Conservation (phyloP, 2,797 vertebrate genomes). For the Chaunax sp. region DNA sequence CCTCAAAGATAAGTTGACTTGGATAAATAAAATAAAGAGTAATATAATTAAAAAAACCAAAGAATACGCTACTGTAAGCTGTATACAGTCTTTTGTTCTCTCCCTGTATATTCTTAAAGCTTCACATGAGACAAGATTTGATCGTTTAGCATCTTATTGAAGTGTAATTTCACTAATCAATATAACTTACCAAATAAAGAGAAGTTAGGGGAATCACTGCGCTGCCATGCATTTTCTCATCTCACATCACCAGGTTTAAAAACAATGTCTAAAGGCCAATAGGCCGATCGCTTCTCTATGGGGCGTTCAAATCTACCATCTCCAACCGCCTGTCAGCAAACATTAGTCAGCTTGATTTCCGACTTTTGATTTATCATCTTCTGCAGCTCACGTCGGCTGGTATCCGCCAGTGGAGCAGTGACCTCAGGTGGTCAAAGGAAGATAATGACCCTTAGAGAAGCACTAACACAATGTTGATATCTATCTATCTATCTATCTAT, state of each 20-base stretch:
- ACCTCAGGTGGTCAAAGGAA: conserved; percentile 19
- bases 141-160: background rate
- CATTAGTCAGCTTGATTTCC: background rate
- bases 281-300: background rate
- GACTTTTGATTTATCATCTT: background rate
- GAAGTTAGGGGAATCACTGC: background rate
- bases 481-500: too few species aligned
- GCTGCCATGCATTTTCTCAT: background rate
- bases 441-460: background rate
- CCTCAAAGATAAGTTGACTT: background rate
- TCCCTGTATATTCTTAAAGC: background rate
- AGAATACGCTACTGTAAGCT: background rate
- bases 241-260: background rate
- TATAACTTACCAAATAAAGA: background rate
- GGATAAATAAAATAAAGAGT: too few species aligned
- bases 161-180: background rate
- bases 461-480: too few species aligned
- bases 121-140: background rate
- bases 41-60: background rate
- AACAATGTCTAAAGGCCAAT: background rate
- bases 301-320: background rate
- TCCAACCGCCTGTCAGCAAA: too few species aligned
- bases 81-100: background rate
- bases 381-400: too few species aligned
- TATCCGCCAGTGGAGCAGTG: conserved; percentile 1